These are phyloP conservation scores for Virgularia gustaviana DNA, from an alignment of 92 coral and sea anemone genomes.

Conservation along the genomic window DNA sequence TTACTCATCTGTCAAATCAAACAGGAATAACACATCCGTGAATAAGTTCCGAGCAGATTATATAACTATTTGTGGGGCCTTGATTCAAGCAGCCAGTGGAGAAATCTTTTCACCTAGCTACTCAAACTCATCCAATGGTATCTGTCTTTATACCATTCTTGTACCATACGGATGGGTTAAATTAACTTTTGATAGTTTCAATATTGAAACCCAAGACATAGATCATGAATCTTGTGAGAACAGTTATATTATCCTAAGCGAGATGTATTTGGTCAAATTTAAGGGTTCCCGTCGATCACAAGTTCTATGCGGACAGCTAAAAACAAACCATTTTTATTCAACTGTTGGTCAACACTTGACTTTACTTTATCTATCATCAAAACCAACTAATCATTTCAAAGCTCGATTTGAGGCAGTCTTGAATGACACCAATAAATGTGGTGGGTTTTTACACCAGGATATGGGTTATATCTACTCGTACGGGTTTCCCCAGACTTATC, in stretches of 20 bases:
- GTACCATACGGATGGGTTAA: constrained; percentile 86
- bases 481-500: constrained; percentile 74
- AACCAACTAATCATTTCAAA: constrained; percentile 54
- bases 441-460: constrained; percentile 42
- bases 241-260: constrained; percentile 73
- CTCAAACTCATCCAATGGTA: constrained; percentile 59
- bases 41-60: constrained; percentile 65
- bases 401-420: constrained; percentile 68
- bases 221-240: constrained; percentile 31
- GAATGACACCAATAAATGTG: constrained; percentile 74
- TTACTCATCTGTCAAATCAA: constrained; percentile 58
- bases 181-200: constrained; percentile 67
- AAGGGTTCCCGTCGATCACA: constrained; percentile 38
- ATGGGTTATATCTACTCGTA: constrained; percentile 72
- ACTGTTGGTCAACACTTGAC: constrained; percentile 66
- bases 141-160: constrained; percentile 72
- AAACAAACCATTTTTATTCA: constrained; percentile 69
- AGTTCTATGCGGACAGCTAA: constrained; percentile 75
- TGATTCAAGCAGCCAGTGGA: constrained; percentile 54
- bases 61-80: constrained; percentile 78
- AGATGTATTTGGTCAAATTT: constrained; percentile 61
- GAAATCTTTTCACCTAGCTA: constrained; percentile 64
- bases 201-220: constrained; percentile 30
- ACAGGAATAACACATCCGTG: constrained; percentile 29
- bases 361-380: constrained; percentile 59